Percentiles rank a stretch among this genome's conserved stretches.
These are phyloP conservation scores for Bombus sylvicola DNA, from an alignment of 1,140 invertebrate genomes.

Conservation along the genomic window DNA sequence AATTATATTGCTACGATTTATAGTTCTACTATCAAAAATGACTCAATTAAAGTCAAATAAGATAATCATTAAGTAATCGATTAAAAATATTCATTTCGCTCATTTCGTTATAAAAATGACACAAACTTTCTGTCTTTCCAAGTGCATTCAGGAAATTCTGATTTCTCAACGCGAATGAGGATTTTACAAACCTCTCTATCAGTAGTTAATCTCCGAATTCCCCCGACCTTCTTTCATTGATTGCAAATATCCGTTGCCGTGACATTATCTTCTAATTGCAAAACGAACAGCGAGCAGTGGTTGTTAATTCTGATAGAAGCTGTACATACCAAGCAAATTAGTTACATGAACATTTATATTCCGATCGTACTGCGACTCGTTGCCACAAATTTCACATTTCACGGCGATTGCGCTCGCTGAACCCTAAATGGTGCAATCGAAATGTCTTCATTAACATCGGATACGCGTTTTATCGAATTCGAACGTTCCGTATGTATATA, in stretches of 20 bases:
- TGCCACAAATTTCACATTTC: conserved; percentile 3
- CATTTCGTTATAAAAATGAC: not conserved
- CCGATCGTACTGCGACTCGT: not conserved
- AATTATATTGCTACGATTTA: too few relatives aligned
- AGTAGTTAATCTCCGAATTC: not conserved
- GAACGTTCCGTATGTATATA: not conserved
- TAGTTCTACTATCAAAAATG: too few relatives aligned
- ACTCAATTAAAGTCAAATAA: too few relatives aligned
- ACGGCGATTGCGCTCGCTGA: not conserved
- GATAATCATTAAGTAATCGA: too few relatives aligned
- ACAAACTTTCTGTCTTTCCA: not conserved
- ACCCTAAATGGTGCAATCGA: not conserved
- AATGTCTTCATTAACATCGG: not conserved
- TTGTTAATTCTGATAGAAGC: not conserved
- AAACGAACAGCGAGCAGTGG: not conserved
- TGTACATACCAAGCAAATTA: conserved; percentile 22
- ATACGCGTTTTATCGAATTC: not conserved
- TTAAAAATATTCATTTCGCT: not conserved
- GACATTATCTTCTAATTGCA: conserved; percentile 15
- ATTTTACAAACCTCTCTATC: not conserved
- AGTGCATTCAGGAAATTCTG: not conserved
- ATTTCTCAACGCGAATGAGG: not conserved
- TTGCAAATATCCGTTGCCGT: not conserved
- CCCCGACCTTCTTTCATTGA: not conserved
- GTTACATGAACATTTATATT: conserved; percentile 24